A percentile compares a stretch with the other conserved stretches of the same genome.
Conservation (phyloP, 2,797 vertebrate species). For the Oreortyx pictus region DNA sequence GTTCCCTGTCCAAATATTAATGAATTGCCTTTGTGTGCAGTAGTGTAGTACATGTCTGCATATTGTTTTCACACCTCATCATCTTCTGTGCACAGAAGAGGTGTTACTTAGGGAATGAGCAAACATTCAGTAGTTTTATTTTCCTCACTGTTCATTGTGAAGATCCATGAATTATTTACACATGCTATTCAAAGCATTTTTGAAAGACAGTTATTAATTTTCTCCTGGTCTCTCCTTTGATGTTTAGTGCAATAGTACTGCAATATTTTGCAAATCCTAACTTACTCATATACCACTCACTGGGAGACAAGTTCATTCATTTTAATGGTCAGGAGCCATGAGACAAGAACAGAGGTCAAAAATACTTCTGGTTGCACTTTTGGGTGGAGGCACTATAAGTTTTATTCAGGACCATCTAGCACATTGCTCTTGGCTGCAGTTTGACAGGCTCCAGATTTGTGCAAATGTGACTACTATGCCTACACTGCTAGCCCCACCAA, state of each 20-base stretch:
- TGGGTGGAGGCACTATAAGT: neutral
- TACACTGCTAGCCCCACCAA: neutral
- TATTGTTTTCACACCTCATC: neutral
- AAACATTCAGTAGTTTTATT: fast-evolving
- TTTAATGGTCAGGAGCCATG: neutral
- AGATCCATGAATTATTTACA: neutral
- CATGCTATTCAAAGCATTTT: neutral
- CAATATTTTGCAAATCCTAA: constrained; percentile 13
- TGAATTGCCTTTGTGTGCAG: neutral
- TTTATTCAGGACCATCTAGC: neutral
- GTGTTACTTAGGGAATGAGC: neutral
- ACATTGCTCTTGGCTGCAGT: neutral
- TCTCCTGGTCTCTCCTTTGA: neutral
- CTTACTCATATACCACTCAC: constrained; percentile 1
- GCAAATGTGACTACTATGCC: fast-evolving
- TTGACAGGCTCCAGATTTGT: neutral
- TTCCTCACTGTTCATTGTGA: neutral
- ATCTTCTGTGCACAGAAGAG: neutral
- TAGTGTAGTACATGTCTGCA: neutral
- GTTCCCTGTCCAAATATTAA: neutral
- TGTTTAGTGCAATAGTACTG: neutral
- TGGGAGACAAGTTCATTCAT: neutral
- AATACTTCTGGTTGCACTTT: neutral
- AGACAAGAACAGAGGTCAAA: neutral
- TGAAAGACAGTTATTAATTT: neutral